Evolutionary conservation across 2,888 invertebrate genomes (phyloP).

Genomic region (Tiphia femorata): DNA sequence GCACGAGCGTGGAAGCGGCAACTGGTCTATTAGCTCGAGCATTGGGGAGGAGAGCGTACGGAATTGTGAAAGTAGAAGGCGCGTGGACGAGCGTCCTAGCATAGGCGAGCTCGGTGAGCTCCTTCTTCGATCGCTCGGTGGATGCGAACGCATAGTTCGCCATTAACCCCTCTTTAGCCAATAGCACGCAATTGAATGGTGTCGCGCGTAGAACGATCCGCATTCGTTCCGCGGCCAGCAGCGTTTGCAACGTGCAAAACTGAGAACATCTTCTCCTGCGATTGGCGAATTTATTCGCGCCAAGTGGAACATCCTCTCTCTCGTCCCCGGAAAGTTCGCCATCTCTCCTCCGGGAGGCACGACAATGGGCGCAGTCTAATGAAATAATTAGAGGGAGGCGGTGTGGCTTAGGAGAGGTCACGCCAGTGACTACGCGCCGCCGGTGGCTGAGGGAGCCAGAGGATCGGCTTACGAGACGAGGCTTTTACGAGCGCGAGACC

Average conservation of each 20-base stretch:
- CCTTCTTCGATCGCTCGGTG: too few relatives aligned
- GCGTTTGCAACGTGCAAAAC: constrained; percentile 20
- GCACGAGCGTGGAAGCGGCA: too few relatives aligned
- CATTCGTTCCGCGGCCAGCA: too few relatives aligned
- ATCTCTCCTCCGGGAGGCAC: too few relatives aligned
- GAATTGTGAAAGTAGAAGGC: not conserved
- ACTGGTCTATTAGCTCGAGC: too few relatives aligned
- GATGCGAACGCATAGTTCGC: constrained; percentile 50
- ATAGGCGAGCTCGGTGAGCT: too few relatives aligned
- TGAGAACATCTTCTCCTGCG: constrained; percentile 4
- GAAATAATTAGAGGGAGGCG: constrained; percentile 20
- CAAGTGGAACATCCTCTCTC: constrained; percentile 4
- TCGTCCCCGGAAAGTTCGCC: too few relatives aligned
- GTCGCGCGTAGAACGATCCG: too few relatives aligned
- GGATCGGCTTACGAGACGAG: constrained; percentile 9
- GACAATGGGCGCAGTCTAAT: constrained; percentile 12
- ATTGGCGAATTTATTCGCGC: not conserved
- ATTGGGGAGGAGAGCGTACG: not conserved
- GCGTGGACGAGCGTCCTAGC: too few relatives aligned
- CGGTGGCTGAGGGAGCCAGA: too few relatives aligned
- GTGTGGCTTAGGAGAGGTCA: not conserved
- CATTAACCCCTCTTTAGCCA: constrained; percentile 57
- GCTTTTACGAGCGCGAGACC: constrained; percentile 12
- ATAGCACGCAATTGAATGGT: constrained; percentile 52
- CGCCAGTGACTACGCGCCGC: not conserved